A percentile compares a stretch with the other conserved stretches of the same genome.
phyloP scores from a whole-genome alignment of 1,140 invertebrate genomes.

The Tetragnatha versicolor region DNA sequence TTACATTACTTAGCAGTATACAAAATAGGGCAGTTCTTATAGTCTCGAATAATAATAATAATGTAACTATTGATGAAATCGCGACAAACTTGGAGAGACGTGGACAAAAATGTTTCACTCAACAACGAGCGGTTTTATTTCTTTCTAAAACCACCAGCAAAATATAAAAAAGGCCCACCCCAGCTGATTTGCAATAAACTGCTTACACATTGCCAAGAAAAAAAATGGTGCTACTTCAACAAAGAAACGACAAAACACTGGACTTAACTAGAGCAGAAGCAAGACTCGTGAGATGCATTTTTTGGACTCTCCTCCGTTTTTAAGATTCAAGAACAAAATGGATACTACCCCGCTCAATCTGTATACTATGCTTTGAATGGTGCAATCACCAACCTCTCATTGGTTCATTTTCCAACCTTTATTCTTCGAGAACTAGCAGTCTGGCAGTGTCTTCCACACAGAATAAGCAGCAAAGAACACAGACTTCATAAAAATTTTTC shows the following conservation, averaged over 20 bases:
- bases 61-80: background rate
- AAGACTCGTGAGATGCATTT: slow-evolving; percentile 24
- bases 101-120: slow-evolving; percentile 14
- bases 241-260: slow-evolving; percentile 43
- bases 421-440: slow-evolving; percentile 33
- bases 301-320: slow-evolving; percentile 18
- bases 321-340: slow-evolving; percentile 30
- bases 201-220: slow-evolving; percentile 44
- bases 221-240: slow-evolving; percentile 50
- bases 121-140: slow-evolving; percentile 41
- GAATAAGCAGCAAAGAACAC: slow-evolving; percentile 12
- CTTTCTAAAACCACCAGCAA: slow-evolving; percentile 10
- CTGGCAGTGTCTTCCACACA: slow-evolving; percentile 51
- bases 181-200: slow-evolving; percentile 48
- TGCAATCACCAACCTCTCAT: slow-evolving; percentile 23
- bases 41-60: slow-evolving; percentile 5
- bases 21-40: slow-evolving; percentile 13
- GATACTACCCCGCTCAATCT: slow-evolving; percentile 38
- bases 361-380: slow-evolving; percentile 21
- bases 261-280: slow-evolving; percentile 31
- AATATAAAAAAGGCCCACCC: slow-evolving; percentile 52
- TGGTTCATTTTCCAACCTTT: slow-evolving; percentile 1
- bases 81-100: slow-evolving; percentile 18
- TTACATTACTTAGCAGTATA: slow-evolving; percentile 5
- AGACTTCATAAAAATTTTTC: slow-evolving; percentile 38